A percentile compares a stretch with the other conserved stretches of the same genome.
Conservation (phyloP, 2,888 invertebrate species). For the Rambutsinella grinnellia region DNA sequence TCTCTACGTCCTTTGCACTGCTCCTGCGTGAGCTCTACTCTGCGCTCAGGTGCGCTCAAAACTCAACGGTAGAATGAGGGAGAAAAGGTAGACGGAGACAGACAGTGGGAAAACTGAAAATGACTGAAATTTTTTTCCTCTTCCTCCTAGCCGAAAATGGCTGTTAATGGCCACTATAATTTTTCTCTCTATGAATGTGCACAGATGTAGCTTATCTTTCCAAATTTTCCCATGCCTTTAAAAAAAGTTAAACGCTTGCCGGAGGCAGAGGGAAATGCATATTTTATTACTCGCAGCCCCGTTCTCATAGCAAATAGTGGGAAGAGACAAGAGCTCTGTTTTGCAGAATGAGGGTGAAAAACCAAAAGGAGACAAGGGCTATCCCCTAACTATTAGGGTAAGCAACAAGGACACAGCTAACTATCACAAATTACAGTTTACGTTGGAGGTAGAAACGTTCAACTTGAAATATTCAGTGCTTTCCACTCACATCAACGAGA, state of each 20-base stretch:
- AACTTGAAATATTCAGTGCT: too few species aligned
- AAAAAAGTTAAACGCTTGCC: constrained; percentile 13
- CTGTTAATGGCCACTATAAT: constrained; percentile 12
- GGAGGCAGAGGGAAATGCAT: constrained; percentile 30
- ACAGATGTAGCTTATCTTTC: constrained; percentile 23
- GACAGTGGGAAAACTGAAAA: background rate
- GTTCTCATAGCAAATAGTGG: background rate
- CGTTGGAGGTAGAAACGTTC: too few species aligned
- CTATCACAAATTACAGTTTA: too few species aligned
- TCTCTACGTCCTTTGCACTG: background rate
- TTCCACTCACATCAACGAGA: too few species aligned
- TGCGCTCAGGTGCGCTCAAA: background rate
- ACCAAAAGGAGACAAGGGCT: too few species aligned
- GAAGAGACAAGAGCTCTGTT: background rate
- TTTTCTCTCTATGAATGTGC: background rate
- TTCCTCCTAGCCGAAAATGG: constrained; percentile 1
- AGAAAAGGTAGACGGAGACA: background rate
- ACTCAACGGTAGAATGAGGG: background rate
- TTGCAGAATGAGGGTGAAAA: background rate
- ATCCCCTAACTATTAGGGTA: too few species aligned
- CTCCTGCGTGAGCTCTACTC: background rate
- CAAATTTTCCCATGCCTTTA: constrained; percentile 28
- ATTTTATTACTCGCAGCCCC: background rate
- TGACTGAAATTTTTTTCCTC: background rate
- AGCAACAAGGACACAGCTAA: too few species aligned